Conservation (phyloP, 1,140 invertebrate species). For the Drosophila kanapiae region DNA sequence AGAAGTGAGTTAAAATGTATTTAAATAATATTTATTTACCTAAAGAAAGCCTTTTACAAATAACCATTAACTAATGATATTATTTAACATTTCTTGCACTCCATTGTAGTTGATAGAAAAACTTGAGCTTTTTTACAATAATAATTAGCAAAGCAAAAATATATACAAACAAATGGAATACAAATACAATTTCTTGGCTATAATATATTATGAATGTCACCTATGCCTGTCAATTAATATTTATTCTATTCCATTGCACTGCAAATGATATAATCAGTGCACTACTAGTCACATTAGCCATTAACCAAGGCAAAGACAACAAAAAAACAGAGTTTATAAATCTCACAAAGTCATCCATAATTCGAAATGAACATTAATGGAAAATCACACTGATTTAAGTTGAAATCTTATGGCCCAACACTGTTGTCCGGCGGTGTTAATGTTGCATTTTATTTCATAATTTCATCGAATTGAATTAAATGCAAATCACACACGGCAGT, state of each 20-base stretch:
- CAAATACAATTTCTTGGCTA: neutral
- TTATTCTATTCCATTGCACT: neutral
- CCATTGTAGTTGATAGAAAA: too few relatives aligned
- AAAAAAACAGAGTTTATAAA: neutral
- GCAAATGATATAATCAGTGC: neutral
- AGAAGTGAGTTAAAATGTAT: too few relatives aligned
- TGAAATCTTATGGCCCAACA: neutral
- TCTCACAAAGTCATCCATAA: neutral
- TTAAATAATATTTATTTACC: too few relatives aligned
- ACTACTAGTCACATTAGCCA: too few relatives aligned
- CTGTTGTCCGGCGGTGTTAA: slow-evolving; percentile 3
- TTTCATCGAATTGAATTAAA: slow-evolving; percentile 11
- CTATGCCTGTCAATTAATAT: neutral
- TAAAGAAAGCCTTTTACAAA: too few relatives aligned
- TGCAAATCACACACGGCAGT: slow-evolving; percentile 16
- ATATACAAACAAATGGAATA: too few relatives aligned
- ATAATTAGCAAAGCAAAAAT: too few relatives aligned
- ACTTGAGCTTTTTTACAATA: too few relatives aligned
- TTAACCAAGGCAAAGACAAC: neutral
- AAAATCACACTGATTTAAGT: neutral
- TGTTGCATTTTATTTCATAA: slow-evolving; percentile 22
- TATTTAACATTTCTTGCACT: too few relatives aligned
- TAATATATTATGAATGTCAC: neutral
- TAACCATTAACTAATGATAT: too few relatives aligned
- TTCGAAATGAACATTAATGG: slow-evolving; percentile 1